Evolutionary conservation across 2,113 vertebrate species (phyloP), one percentile per base, ranked within the genome.

Genomic region (Cyanoliseus patagonus): DNA sequence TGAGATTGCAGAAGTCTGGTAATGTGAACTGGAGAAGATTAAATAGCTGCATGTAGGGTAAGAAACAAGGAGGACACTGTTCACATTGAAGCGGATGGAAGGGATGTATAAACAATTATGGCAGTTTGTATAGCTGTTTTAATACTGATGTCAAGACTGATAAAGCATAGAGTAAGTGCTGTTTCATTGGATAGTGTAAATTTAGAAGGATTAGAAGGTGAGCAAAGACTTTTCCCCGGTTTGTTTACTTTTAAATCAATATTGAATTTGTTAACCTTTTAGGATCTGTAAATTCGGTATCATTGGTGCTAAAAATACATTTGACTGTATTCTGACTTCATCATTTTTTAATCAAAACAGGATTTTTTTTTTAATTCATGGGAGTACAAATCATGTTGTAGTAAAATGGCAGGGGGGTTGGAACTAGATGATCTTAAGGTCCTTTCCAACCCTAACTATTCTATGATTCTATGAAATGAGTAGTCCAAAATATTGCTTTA

Each of bases 31-130:
- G 49, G 64, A 80, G 86, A 94, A 89, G 83, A 92, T 92, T 91
- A 96, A 96, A 91, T 85, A 42, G 3, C 66, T 86, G 23, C 23
- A 18, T 63, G 49, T 75, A 82, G 59, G 46, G 68, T 52, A 70
- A 57, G 90, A 69, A 95, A 94, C 81, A 94, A 92, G 70, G 86
- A 89, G 72, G 70, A 95, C 62, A 67, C 70, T 96, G 86, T 97
- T 95, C 72, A 46, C 57, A 59, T 31, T 75, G 66, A 87, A 92
- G 55, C 0, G 13, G 8, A 81, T 92, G 39, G 55, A 89, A 86
- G 73, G 49, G 52, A 90, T 88, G 33, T 94, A 70, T 95, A 95
- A 95, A 93, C 92, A 90, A n/a, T 88, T 76, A 87, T 63, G 86
- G 76, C 73, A 88, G 66, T 90, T 94, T 83, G 35, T 94, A 61